Percentiles rank a stretch among this genome's conserved stretches.
phyloP scores from a whole-genome alignment of 2,797 vertebrate species.

The Darevskia mixta region DNA sequence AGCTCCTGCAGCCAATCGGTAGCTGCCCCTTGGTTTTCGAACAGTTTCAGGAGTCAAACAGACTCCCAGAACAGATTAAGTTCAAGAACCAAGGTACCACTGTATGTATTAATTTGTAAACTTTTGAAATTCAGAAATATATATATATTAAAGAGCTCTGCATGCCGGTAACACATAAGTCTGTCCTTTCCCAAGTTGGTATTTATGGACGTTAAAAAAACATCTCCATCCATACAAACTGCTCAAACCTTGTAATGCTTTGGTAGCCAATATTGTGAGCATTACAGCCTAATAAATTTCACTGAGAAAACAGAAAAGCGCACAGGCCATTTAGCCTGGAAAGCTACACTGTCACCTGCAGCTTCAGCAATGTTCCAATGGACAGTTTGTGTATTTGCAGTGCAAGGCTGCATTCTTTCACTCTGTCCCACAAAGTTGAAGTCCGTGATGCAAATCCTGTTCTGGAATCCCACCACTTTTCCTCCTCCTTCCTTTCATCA shows the following conservation, averaged over 20 bases:
- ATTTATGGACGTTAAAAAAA: not conserved
- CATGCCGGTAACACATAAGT: not conserved
- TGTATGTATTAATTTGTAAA: no score
- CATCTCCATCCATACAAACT: not conserved
- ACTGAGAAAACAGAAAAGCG: conserved; percentile 5
- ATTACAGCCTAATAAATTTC: conserved; percentile 1
- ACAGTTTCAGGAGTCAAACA: no score
- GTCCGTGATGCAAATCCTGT: conserved; percentile 3
- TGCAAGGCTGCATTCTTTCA: conserved; percentile 15
- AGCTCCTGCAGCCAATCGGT: no score
- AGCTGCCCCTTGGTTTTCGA: no score
- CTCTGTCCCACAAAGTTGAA: not conserved
- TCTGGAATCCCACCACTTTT: conserved; percentile 10
- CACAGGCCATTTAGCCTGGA: not conserved
- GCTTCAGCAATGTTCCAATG: not conserved
- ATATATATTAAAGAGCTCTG: no score
- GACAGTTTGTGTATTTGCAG: not conserved
- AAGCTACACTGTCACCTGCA: not conserved
- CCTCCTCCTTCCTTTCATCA: conserved; percentile 15
- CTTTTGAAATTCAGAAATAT: no score
- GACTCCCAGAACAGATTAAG: no score
- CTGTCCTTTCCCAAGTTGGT: not conserved
- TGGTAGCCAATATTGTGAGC: not conserved
- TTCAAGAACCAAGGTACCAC: no score
- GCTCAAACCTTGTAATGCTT: not conserved